A percentile compares a stretch with the other conserved stretches of the same genome.
Conservation (phyloP, 2,797 vertebrate genomes). For the Valencia hispanica region DNA sequence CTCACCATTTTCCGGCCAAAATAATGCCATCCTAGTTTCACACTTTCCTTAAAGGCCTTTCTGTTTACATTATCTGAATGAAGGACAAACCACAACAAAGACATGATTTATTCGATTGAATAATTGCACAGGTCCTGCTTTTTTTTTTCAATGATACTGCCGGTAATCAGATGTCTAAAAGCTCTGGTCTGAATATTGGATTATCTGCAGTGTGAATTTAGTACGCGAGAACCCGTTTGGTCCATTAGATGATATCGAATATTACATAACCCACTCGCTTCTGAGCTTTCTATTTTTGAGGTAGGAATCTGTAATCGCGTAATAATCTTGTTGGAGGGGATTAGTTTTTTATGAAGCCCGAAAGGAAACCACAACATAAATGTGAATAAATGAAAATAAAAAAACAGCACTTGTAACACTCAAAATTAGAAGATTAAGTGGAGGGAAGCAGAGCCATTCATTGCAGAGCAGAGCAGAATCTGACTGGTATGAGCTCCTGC, state of each 20-base stretch:
- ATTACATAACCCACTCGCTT: slow-evolving; percentile 62
- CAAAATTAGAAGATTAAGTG: background rate
- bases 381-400: background rate
- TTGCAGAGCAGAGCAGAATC: slow-evolving; percentile 12
- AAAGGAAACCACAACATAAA: background rate
- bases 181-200: slow-evolving; percentile 21
- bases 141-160: background rate
- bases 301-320: slow-evolving; percentile 33
- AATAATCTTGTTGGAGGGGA: slow-evolving; percentile 57
- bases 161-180: background rate
- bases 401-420: slow-evolving; percentile 3
- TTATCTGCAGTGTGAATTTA: slow-evolving; percentile 33
- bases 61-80: slow-evolving; percentile 86
- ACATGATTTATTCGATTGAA: background rate
- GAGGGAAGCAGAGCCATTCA: slow-evolving; percentile 7
- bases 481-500: slow-evolving; percentile 7
- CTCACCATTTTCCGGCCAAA: slow-evolving; percentile 97
- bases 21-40: slow-evolving; percentile 94
- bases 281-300: slow-evolving; percentile 50
- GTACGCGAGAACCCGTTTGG: slow-evolving; percentile 28
- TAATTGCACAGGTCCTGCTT: background rate
- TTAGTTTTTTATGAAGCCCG: slow-evolving; percentile 31
- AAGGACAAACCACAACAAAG: background rate
- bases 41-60: slow-evolving; percentile 86
- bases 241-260: slow-evolving; percentile 33